phyloP scores from a whole-genome alignment of 1,140 invertebrate species.

The Centruroides vittatus region DNA sequence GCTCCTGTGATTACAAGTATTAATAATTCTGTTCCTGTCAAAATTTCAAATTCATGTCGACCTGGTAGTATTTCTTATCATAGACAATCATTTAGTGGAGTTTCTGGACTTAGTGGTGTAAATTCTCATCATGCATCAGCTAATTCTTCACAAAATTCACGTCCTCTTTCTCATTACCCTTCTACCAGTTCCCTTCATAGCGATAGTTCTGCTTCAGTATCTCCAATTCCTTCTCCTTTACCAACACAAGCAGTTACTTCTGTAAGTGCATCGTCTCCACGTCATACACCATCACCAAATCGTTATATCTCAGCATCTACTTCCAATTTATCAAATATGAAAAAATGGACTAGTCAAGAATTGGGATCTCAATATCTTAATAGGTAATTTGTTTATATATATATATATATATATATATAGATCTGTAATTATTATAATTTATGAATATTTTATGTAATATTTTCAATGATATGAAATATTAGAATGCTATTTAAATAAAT shows the following conservation, averaged over 20 bases:
- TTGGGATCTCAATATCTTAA: neutral
- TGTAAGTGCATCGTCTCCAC: conserved; percentile 8
- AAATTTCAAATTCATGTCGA: conserved; percentile 2
- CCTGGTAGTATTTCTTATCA: conserved; percentile 10
- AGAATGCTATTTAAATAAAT: too few species aligned
- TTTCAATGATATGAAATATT: too few species aligned
- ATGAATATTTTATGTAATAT: too few species aligned
- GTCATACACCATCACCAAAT: conserved; percentile 37
- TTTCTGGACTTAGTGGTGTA: neutral
- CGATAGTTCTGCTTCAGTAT: conserved; percentile 58
- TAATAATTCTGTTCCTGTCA: conserved; percentile 7
- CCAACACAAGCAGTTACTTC: conserved; percentile 36
- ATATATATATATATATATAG: too few species aligned
- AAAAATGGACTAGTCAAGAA: conserved; percentile 44
- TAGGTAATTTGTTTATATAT: neutral
- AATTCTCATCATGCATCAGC: conserved; percentile 6
- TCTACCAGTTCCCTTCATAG: conserved; percentile 71
- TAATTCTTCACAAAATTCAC: conserved; percentile 4
- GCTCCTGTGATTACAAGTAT: conserved; percentile 15
- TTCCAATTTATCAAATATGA: conserved; percentile 31
- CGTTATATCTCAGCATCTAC: conserved; percentile 15
- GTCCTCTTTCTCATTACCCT: conserved; percentile 50
- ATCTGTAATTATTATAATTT: too few species aligned
- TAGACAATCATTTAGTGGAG: conserved; percentile 1
- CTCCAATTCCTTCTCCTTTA: conserved; percentile 62